phyloP scores from a whole-genome alignment of 2,888 invertebrate genomes.

The Linyphia triangularis region DNA sequence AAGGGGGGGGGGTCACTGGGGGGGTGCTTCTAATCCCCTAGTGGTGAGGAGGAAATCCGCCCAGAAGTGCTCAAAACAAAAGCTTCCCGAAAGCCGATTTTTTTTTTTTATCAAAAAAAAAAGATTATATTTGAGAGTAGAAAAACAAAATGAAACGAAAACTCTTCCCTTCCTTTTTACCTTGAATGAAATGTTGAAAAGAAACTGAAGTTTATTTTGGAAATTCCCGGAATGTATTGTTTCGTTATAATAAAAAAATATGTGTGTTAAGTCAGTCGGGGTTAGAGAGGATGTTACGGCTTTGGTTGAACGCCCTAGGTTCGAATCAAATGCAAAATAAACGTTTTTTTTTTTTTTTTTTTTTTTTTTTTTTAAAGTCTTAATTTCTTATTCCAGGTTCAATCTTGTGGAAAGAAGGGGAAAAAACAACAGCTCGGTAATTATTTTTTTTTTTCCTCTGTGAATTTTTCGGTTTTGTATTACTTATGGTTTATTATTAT shows the following conservation, averaged over 20 bases:
- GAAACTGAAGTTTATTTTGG: neutral
- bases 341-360: too few species aligned
- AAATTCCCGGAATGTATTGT: constrained; percentile 43
- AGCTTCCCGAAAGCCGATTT: constrained; percentile 55
- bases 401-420: too few species aligned
- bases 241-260: constrained; percentile 47
- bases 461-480: too few species aligned
- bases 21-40: constrained; percentile 61
- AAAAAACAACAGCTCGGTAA: too few species aligned
- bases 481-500: too few species aligned
- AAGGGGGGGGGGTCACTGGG: too few species aligned
- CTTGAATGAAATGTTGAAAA: constrained; percentile 24
- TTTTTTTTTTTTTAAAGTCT: too few species aligned
- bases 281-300: constrained; percentile 4
- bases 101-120: constrained; percentile 10
- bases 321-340: constrained; percentile 29
- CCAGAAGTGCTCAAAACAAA: constrained; percentile 42
- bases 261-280: constrained; percentile 53
- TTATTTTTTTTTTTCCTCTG: too few species aligned
- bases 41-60: constrained; percentile 57
- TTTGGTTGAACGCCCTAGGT: constrained; percentile 9
- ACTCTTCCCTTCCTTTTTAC: constrained; percentile 17
- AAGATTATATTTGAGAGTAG: too few species aligned
- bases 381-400: too few species aligned
- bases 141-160: neutral